A percentile compares a stretch with the other conserved stretches of the same genome.
Conservation (phyloP, 2,888 invertebrate genomes). For the Drosophila longiperda region DNA sequence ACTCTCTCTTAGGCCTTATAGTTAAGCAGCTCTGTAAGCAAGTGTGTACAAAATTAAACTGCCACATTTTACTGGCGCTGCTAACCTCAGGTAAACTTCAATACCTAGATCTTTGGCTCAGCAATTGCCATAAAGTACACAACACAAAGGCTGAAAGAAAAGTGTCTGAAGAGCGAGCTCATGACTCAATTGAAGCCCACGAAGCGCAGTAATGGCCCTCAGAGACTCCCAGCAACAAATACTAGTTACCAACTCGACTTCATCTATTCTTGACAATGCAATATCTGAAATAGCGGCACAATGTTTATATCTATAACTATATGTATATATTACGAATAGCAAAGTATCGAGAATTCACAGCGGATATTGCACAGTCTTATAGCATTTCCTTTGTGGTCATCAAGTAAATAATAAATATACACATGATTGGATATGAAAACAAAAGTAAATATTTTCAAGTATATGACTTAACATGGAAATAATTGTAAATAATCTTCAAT, state of each 20-base stretch:
- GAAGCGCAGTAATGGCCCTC: constrained; percentile 41
- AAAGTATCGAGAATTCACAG: constrained; percentile 37
- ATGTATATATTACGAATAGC: constrained; percentile 34
- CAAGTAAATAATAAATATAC: constrained; percentile 34
- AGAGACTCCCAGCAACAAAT: constrained; percentile 10
- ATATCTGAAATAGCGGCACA: constrained; percentile 33
- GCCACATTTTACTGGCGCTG: constrained; percentile 37
- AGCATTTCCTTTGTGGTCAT: constrained; percentile 47
- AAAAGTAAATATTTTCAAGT: constrained; percentile 35
- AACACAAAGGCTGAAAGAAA: constrained; percentile 50
- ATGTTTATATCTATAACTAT: constrained; percentile 16
- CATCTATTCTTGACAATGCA: constrained; percentile 48
- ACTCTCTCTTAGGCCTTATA: background rate
- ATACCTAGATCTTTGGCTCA: constrained; percentile 44
- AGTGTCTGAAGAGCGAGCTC: constrained; percentile 57
- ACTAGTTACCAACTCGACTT: constrained; percentile 24
- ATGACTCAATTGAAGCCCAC: constrained; percentile 51
- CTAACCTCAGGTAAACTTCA: constrained; percentile 64
- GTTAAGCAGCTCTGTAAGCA: background rate
- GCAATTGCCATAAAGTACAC: constrained; percentile 47
- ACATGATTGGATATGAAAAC: constrained; percentile 38
- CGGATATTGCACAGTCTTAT: constrained; percentile 59
- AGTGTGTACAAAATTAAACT: constrained; percentile 20
- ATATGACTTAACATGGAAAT: constrained; percentile 5
- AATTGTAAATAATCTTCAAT: constrained; percentile 29